Conservation (phyloP, 1,140 invertebrate species). For the Ceratina calcarata region DNA sequence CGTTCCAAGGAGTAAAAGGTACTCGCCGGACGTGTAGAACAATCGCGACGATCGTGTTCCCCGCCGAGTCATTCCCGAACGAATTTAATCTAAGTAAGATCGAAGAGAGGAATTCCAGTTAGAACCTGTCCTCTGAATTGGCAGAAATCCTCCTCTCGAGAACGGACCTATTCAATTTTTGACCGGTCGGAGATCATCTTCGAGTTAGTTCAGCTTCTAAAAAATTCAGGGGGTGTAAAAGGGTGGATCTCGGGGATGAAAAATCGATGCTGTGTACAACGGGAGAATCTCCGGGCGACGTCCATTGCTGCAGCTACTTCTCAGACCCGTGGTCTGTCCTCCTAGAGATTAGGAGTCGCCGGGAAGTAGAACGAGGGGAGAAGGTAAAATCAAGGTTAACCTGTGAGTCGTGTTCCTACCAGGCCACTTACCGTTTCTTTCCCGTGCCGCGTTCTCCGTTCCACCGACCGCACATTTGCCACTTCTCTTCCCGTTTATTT, state of each 20-base stretch:
- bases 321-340: not conserved
- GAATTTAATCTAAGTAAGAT: not conserved
- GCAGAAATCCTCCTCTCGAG: too few species aligned
- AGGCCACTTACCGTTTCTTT: constrained; percentile 42
- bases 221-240: not conserved
- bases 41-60: not conserved
- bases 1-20: not conserved
- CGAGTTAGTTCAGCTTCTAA: not conserved
- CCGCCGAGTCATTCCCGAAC: not conserved
- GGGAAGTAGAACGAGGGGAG: constrained; percentile 31
- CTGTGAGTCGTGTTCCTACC: constrained; percentile 51
- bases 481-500: constrained; percentile 46
- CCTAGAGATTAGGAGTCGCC: constrained; percentile 9
- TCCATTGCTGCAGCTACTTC: constrained; percentile 26
- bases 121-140: too few species aligned
- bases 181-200: not conserved
- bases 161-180: too few species aligned
- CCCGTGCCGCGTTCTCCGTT: constrained; percentile 10
- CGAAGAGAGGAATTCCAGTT: not conserved
- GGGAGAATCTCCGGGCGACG: constrained; percentile 19
- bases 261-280: constrained; percentile 33
- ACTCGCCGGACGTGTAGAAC: not conserved
- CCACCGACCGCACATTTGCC: constrained; percentile 46
- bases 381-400: constrained; percentile 57
- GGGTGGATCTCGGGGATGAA: not conserved